A percentile compares a stretch with the other conserved stretches of the same genome.
phyloP scores from a whole-genome alignment of 30 jellyfish, hydroid and myxozoan species.

The Aurelia sp. region DNA sequence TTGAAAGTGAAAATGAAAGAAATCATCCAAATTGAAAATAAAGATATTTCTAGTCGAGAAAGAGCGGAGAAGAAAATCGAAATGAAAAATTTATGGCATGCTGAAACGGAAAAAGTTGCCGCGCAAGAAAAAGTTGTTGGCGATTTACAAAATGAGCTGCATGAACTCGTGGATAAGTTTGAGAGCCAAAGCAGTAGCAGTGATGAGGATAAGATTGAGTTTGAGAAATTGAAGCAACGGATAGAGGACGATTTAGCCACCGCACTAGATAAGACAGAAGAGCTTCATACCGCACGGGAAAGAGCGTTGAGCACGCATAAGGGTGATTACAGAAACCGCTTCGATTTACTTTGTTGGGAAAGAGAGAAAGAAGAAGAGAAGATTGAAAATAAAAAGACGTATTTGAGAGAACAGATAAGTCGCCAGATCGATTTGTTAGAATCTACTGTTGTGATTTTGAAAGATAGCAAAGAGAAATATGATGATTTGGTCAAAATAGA shows the following conservation, averaged over 20 bases:
- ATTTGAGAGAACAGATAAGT: conserved; percentile 47
- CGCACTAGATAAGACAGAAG: conserved; percentile 66
- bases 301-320: conserved; percentile 65
- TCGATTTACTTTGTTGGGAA: conserved; percentile 90
- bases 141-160: conserved; percentile 58
- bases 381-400: conserved; percentile 36
- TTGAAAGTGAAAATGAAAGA: conserved; percentile 73
- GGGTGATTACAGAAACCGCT: conserved; percentile 70
- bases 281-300: conserved; percentile 54
- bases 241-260: conserved; percentile 22
- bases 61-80: conserved; percentile 49
- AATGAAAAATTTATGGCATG: conserved; percentile 73
- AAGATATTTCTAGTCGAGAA: conserved; percentile 26
- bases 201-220: conserved; percentile 68
- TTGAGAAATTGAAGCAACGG: conserved; percentile 53
- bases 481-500: conserved; percentile 54
- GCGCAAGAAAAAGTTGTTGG: conserved; percentile 77
- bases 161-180: conserved; percentile 53
- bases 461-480: conserved; percentile 58
- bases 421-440: conserved; percentile 45
- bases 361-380: conserved; percentile 70
- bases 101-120: conserved; percentile 60
- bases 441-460: conserved; percentile 60
- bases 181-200: conserved; percentile 75
- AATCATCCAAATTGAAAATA: conserved; percentile 47